Percentiles rank a stretch among this genome's conserved stretches.
These are phyloP conservation scores for Zootermopsis nevadensis DNA, from an alignment of 2,888 invertebrate genomes.

Conservation along the genomic window DNA sequence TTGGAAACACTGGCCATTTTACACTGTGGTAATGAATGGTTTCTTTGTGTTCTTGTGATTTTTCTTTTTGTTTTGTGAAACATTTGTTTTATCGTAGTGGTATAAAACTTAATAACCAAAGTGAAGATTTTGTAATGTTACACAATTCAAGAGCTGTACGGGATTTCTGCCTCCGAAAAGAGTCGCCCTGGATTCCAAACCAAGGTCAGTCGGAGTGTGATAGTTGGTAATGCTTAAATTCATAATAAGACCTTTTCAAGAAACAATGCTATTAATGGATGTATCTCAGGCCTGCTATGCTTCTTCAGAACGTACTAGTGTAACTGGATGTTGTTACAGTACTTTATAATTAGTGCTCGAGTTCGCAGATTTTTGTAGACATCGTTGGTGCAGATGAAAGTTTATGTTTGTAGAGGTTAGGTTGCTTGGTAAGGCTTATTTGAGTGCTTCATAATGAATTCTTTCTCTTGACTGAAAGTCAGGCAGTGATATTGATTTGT, in stretches of 20 bases:
- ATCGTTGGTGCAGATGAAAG: background rate
- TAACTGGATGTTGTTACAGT: no score
- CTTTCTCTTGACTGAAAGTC: no score
- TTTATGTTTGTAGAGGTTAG: constrained; percentile 3
- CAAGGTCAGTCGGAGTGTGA: constrained; percentile 20
- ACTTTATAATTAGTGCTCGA: no score
- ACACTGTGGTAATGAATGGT: constrained; percentile 17
- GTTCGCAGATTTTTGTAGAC: no score
- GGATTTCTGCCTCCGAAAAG: constrained; percentile 1
- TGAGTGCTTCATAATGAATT: no score
- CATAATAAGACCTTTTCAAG: no score
- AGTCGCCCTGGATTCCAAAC: constrained; percentile 23
- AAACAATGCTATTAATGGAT: no score
- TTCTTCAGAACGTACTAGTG: no score
- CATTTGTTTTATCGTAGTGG: background rate
- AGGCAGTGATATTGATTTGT: no score
- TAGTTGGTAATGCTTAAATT: background rate
- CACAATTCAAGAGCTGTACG: background rate
- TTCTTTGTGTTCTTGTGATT: constrained; percentile 11
- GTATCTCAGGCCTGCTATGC: no score
- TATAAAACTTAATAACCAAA: background rate
- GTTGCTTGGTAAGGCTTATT: background rate
- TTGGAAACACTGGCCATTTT: background rate
- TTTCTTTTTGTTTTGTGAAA: background rate
- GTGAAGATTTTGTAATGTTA: constrained; percentile 4